Evolutionary conservation across 2,797 vertebrate species (phyloP).

Genomic region (Vespertilio murinus): DNA sequence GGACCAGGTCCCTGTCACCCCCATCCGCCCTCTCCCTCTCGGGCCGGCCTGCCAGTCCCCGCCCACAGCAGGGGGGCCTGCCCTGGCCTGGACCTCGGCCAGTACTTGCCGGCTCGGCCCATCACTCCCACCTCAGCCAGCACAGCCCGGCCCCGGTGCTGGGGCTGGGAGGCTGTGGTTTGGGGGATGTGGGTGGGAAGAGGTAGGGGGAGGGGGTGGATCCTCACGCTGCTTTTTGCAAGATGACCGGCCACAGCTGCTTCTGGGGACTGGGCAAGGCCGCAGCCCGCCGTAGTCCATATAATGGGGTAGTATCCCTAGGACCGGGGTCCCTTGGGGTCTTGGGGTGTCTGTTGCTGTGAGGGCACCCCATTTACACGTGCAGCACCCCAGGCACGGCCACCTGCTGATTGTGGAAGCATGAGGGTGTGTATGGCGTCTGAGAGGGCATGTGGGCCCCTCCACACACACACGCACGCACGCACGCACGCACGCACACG

Average conservation of each 20-base stretch:
- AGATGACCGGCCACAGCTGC: background rate
- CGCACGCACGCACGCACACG: rapidly evolving
- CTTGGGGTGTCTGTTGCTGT: too few relatives aligned
- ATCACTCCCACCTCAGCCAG: background rate
- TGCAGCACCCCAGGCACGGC: background rate
- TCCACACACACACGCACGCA: rapidly evolving
- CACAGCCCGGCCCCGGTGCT: background rate
- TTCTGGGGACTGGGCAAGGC: background rate
- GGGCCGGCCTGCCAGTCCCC: background rate
- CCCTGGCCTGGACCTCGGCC: background rate
- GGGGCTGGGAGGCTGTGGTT: background rate
- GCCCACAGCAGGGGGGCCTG: background rate
- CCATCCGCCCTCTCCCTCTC: background rate
- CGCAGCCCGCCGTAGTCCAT: background rate
- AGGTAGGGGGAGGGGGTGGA: background rate
- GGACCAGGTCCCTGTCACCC: background rate
- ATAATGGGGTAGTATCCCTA: background rate
- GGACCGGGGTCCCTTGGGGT: background rate
- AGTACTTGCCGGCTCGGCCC: too few relatives aligned
- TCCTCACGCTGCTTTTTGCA: background rate
- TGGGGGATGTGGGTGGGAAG: background rate
- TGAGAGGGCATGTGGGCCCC: background rate
- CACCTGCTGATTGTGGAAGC: background rate
- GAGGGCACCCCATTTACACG: background rate
- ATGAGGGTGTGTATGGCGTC: background rate